Conservation (phyloP, 1,140 invertebrate genomes). For the Drosophila lacteicornis region DNA sequence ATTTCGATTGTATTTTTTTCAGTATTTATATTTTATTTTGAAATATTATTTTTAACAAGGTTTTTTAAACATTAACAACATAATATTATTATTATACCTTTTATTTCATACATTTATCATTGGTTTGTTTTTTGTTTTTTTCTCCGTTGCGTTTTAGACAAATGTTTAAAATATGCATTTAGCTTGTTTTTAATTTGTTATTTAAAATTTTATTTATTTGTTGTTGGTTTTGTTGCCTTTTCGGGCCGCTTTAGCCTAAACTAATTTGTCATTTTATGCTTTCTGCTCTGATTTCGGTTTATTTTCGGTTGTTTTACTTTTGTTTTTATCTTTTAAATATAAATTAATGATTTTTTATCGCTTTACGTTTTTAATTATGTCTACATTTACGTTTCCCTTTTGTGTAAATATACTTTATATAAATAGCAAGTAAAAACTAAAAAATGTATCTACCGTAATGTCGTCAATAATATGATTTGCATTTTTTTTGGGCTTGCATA, state of each 20-base stretch:
- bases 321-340: conserved; percentile 35
- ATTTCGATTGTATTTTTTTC: conserved; percentile 49
- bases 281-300: conserved; percentile 45
- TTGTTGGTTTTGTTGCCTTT: conserved; percentile 25
- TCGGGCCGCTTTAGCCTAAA: conserved; percentile 56
- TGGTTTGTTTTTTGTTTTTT: conserved; percentile 35
- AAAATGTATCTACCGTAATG: conserved; percentile 61
- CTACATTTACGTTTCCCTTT: conserved; percentile 58
- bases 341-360: conserved; percentile 59
- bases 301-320: conserved; percentile 28
- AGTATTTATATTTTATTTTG: conserved; percentile 75
- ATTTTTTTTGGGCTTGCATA: conserved; percentile 46
- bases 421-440: conserved; percentile 79
- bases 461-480: conserved; percentile 52
- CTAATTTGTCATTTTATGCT: conserved; percentile 56
- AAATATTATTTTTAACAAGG: conserved; percentile 83
- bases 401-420: conserved; percentile 75
- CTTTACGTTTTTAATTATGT: conserved; percentile 46
- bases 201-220: conserved; percentile 64
- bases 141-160: conserved; percentile 61
- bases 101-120: conserved; percentile 78
- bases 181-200: conserved; percentile 59
- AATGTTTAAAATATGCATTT: conserved; percentile 77
- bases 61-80: conserved; percentile 84
- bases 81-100: conserved; percentile 80